Percentiles rank a stretch among this genome's conserved stretches.
Evolutionary conservation across 2,888 invertebrate species (phyloP).

Genomic region (Xestia rhomboidea): DNA sequence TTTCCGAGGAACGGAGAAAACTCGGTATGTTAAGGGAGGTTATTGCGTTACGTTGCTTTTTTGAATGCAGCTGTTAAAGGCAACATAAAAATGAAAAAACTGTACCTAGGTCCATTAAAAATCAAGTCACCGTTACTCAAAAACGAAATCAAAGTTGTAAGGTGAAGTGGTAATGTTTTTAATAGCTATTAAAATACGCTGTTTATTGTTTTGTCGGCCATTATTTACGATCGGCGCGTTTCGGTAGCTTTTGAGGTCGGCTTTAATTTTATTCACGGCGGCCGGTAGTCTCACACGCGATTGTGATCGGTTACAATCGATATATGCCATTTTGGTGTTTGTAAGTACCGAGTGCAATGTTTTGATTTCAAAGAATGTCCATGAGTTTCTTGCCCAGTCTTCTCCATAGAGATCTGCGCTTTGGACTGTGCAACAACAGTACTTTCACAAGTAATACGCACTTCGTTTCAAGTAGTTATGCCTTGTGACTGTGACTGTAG

Average conservation of each 20-base stretch:
- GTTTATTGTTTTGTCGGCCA: slow-evolving; percentile 63
- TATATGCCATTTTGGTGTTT: slow-evolving; percentile 8
- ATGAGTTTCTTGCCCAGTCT: too few relatives aligned
- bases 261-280: slow-evolving; percentile 67
- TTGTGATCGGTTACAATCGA: slow-evolving; percentile 58
- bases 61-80: too few relatives aligned
- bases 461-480: too few relatives aligned
- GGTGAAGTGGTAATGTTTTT: slow-evolving; percentile 66
- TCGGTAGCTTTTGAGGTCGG: slow-evolving; percentile 59
- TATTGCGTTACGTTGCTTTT: too few relatives aligned
- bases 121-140: slow-evolving; percentile 19
- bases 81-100: too few relatives aligned
- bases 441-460: too few relatives aligned
- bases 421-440: too few relatives aligned
- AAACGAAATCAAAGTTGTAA: slow-evolving; percentile 53
- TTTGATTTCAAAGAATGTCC: too few relatives aligned
- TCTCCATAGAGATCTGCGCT: too few relatives aligned
- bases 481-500: too few relatives aligned
- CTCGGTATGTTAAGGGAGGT: too few relatives aligned
- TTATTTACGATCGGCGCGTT: slow-evolving; percentile 61
- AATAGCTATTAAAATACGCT: slow-evolving; percentile 64
- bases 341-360: slow-evolving; percentile 16
- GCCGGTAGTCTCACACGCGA: slow-evolving; percentile 56
- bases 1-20: too few relatives aligned
- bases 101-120: slow-evolving; percentile 2